phyloP scores from a whole-genome alignment of 2,113 vertebrate species.

The Desmodus rotundus region DNA sequence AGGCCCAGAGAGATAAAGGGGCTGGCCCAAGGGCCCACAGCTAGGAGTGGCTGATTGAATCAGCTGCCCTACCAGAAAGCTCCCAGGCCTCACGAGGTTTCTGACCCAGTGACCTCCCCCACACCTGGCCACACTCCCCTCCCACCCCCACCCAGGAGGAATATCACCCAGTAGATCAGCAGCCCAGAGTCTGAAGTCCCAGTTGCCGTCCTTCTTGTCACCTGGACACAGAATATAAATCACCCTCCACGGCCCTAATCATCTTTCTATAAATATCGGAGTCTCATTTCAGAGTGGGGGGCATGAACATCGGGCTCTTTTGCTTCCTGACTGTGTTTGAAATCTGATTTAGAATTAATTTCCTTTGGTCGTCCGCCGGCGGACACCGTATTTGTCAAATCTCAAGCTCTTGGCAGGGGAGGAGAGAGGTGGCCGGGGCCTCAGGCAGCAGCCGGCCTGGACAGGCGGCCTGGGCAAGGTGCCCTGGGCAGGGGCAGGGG shows the following conservation, averaged over 20 bases:
- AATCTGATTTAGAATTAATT: slow-evolving; percentile 85
- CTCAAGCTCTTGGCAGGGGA: slow-evolving; percentile 74
- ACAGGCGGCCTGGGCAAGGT: slow-evolving; percentile 64
- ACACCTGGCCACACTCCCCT: fast-evolving
- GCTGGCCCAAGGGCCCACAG: background rate
- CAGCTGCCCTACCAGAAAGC: background rate
- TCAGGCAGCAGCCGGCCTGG: slow-evolving; percentile 50
- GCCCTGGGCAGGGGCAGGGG: slow-evolving; percentile 43
- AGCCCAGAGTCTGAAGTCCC: slow-evolving; percentile 48
- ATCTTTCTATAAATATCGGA: slow-evolving; percentile 85
- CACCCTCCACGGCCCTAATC: slow-evolving; percentile 79
- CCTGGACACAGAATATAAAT: slow-evolving; percentile 79
- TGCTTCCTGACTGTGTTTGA: slow-evolving; percentile 77
- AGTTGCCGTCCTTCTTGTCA: slow-evolving; percentile 71
- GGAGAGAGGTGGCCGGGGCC: slow-evolving; percentile 47
- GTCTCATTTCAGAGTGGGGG: slow-evolving; percentile 67
- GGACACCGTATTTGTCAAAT: slow-evolving; percentile 82
- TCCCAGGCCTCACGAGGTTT: background rate
- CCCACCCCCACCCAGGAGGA: background rate
- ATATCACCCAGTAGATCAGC: background rate
- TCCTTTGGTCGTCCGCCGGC: slow-evolving; percentile 76
- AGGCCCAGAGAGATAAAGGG: background rate
- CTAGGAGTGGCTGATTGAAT: background rate
- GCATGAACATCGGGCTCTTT: slow-evolving; percentile 61
- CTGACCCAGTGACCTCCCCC: background rate